These are phyloP conservation scores for Struthidea cinerea DNA, from an alignment of 2,113 vertebrate genomes.

Conservation along the genomic window DNA sequence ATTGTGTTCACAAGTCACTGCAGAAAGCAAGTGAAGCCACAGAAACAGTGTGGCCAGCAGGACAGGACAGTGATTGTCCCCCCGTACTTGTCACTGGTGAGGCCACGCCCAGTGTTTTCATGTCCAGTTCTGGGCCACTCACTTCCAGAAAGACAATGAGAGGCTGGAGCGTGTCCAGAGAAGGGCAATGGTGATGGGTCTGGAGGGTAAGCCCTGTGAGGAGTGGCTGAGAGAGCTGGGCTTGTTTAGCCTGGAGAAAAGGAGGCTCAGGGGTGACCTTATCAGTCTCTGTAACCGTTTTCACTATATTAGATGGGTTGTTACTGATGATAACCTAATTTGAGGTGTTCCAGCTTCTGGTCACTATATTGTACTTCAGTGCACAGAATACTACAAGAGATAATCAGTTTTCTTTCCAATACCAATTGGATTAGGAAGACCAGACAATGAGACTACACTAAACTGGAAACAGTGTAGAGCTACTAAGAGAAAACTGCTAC, in stretches of 20 bases:
- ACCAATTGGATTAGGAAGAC: neutral
- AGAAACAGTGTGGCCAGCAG: neutral
- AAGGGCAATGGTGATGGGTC: neutral
- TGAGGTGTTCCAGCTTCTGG: neutral
- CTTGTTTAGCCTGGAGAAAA: neutral
- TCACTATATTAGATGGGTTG: neutral
- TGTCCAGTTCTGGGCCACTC: neutral
- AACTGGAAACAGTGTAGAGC: neutral
- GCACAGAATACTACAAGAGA: neutral
- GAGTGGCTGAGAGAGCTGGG: neutral
- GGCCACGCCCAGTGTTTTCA: fast-evolving
- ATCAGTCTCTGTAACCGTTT: neutral
- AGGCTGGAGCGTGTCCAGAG: neutral
- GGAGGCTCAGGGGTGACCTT: neutral
- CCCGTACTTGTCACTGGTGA: neutral
- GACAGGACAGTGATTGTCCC: neutral
- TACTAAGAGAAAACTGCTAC: neutral
- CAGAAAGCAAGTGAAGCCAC: neutral
- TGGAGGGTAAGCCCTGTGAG: neutral
- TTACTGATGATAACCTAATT: neutral
- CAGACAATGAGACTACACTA: neutral
- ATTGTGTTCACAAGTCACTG: neutral
- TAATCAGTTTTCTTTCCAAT: neutral
- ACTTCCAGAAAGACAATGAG: neutral
- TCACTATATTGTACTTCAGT: neutral